Base-by-base conservation (phyloP, 2,888 invertebrate species). In the Morpho deidamia region DNA sequence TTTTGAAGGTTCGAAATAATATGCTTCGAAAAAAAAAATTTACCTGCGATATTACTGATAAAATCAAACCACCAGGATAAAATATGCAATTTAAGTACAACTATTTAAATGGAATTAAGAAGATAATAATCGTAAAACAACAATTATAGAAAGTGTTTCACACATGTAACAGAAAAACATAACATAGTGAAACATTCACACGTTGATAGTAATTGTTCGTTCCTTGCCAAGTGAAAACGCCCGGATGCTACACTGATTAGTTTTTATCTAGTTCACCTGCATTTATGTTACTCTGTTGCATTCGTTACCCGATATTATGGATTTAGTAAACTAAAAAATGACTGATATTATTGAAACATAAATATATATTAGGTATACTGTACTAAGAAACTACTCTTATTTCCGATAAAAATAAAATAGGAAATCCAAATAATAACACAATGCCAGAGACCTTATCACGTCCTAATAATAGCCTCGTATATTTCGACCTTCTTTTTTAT, bases 181-280 rank as follows among this genome's bases (percentile, higher is more conserved):
- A 52, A 58, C 44, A 50, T 51, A 41, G 56, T 54, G 45, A 49
- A 39, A 54, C 52, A 54, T 60, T 62, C 63, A 57, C 63, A 59
- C 60, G 62, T 59, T 52, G 61, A 57, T 57, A 58, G 58, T 55
- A 45, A 79, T 80, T 80, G 81, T 77, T 70, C 67, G 72, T 77
- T 74, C 71, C 73, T 70, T 64, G 68, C 63, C 65, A 71, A 66
- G 83, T 81, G 85, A 84, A 85, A 85, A 76, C 82, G 79, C 77
- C 79, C 83, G 83, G 85, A 85, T 80, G 80, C 70, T 53, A 59
- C 51, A 66, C 61, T 70, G 76, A 79, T 80, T 79, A 68, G 67
- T 72, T 76, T 80, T 82, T 83, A 83, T 83, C 81, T 72, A 56
- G 48, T 50, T 55, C 46, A 51, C 51, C 55, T 44, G 52, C 39